These are phyloP conservation scores for Myotis brandtii DNA, from an alignment of 2,113 vertebrate genomes.

Conservation along the genomic window DNA sequence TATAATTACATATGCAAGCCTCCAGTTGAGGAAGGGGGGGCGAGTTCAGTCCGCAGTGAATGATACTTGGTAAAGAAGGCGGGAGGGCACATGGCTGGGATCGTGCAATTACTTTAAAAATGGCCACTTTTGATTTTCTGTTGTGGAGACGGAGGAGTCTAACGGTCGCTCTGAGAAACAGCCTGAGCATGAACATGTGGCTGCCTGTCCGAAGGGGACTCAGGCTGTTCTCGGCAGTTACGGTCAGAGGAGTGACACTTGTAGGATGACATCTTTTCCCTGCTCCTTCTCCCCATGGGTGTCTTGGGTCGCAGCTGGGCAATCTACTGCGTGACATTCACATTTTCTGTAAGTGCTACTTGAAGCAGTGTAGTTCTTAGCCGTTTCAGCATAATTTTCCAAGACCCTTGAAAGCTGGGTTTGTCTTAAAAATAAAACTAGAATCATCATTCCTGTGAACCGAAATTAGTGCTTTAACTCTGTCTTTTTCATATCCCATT, in stretches of 20 bases:
- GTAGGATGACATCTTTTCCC: slow-evolving; percentile 50
- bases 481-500: background rate
- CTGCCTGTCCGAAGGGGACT: slow-evolving; percentile 61
- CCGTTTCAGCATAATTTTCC: slow-evolving; percentile 38
- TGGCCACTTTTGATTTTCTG: slow-evolving; percentile 78
- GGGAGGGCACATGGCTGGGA: slow-evolving; percentile 18
- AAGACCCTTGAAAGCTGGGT: slow-evolving; percentile 5
- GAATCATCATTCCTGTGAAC: background rate
- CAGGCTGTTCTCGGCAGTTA: slow-evolving; percentile 46
- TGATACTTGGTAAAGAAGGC: slow-evolving; percentile 63
- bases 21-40: slow-evolving; percentile 79
- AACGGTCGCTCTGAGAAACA: slow-evolving; percentile 73
- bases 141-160: slow-evolving; percentile 72
- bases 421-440: background rate
- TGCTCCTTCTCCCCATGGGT: slow-evolving; percentile 62
- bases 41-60: slow-evolving; percentile 76
- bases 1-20: slow-evolving; percentile 84
- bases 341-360: slow-evolving; percentile 67
- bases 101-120: slow-evolving; percentile 75
- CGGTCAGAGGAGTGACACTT: background rate
- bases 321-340: slow-evolving; percentile 40
- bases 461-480: background rate
- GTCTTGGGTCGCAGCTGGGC: slow-evolving; percentile 48
- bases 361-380: slow-evolving; percentile 3
- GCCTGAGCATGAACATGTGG: slow-evolving; percentile 39